Evolutionary conservation across 2,888 invertebrate genomes (phyloP), one percentile per base, ranked within the genome.

Genomic region (Gnatocerus cornutus): DNA sequence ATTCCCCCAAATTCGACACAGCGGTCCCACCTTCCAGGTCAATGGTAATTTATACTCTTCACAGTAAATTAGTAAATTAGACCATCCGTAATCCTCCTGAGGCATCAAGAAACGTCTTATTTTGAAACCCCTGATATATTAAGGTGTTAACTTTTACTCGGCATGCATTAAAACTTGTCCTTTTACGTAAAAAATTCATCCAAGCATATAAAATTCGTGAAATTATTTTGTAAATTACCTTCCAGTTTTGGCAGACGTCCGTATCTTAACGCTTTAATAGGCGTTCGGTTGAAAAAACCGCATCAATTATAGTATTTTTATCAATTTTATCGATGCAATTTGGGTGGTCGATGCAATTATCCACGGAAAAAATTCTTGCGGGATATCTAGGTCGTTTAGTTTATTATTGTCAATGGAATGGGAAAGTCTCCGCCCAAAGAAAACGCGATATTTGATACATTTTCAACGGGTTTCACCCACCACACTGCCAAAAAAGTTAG

Each of bases 241-340:
- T 53, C 64, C 53, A 64, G 45, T 64, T 63, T 63, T 53, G 63
- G 63, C 52, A 58, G 41, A 41, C 41, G 45, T 45, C 45, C 58
- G 39, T 43, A 56, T 56, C 39, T 56, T 9, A 12, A 43, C 56
- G 56, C 39, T 56, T 56, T 56, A 41, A 56, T 53, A 39, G 10
- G 56, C 58, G 58, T 45, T 27, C 29, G 21, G 58, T n/a, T 58
- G 10, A 58, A 63, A n/a, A 43, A 52, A 27, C 52, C 9, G 29
- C 52, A 64, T 45, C 64, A 33, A 64, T 64, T 64, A 64, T 64
- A 45, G 53, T 53, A 53, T 64, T 64, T 64, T 64, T 53, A 64
- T 64, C 64, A 53, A 64, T 53, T 64, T 64, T 53, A 64, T 64
- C 64, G 64, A 64, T 43, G 50, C 64, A 10, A 12, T 41, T 43